A percentile compares a stretch with the other conserved stretches of the same genome.
These are phyloP conservation scores for Leucosticte australis DNA, from an alignment of 2,113 vertebrate species.

Conservation along the genomic window DNA sequence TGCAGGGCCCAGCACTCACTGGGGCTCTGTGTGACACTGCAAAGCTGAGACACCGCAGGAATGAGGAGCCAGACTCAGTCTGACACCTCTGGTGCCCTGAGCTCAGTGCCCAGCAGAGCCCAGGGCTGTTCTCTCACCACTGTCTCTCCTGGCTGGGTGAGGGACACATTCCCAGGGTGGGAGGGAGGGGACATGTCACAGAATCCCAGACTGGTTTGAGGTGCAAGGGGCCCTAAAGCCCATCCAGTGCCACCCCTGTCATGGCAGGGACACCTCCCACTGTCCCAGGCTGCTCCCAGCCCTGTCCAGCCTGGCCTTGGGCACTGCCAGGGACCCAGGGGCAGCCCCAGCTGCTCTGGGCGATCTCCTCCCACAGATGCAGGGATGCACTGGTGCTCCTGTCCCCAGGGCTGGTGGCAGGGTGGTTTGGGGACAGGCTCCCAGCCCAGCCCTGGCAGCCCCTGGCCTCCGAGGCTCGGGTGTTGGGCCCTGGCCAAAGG, in stretches of 20 bases:
- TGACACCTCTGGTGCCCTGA: neutral
- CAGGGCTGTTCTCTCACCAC: neutral
- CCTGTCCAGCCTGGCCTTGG: neutral
- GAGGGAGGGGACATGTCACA: neutral
- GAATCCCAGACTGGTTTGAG: neutral
- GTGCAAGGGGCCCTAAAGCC: neutral
- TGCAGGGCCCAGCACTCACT: neutral
- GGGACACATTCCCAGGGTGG: neutral
- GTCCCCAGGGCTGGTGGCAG: neutral
- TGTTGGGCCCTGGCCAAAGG: neutral
- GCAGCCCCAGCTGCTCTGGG: neutral
- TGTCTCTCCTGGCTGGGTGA: neutral
- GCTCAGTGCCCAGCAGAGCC: neutral
- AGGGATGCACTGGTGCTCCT: neutral
- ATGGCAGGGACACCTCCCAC: neutral
- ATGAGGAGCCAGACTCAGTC: neutral
- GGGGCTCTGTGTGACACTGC: neutral
- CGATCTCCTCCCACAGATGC: neutral
- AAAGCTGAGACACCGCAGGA: neutral
- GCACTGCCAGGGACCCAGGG: neutral
- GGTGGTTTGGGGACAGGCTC: neutral
- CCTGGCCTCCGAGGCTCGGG: neutral
- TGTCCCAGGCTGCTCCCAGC: neutral
- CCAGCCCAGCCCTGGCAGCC: neutral
- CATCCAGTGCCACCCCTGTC: neutral